Evolutionary conservation across 64 coral and sea anemone species (phyloP), one percentile per base, ranked within the genome.

Genomic region (Actinia tenebrosa): DNA sequence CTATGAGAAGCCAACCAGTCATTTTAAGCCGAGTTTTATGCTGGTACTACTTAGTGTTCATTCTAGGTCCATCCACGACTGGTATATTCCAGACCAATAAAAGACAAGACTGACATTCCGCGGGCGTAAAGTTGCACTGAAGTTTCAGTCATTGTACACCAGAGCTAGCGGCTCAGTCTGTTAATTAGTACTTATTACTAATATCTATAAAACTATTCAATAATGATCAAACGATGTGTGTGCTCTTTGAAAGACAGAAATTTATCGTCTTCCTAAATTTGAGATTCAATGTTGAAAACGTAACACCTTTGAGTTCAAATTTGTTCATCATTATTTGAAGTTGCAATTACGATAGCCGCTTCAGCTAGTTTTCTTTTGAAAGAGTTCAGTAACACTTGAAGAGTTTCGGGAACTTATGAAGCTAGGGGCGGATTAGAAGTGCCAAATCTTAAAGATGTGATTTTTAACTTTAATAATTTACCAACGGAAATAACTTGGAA

Each of bases 381-480:
- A 2, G 11, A 18, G 63, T n/a, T 20, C 56, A 58, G 56, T 11
- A 58, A 16, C 63, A 66, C 63, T 66, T 66, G n/a, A 0, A 66
- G 63, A 9, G 15, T 22, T 66, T 66, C 10, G 5, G 22, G 20
- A 23, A 66, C 18, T 66, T 20, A 5, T 66, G 56, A 58, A 58
- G 63, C 63, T 66, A 14, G 26, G 25, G 26, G 25, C 26, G 27
- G 26, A 75, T 27, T 30, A 14, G 26, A 10, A 75, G 25, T 14
- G 19, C 1, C 9, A 43, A 25, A 72, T n/a, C 68, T 27, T 13
- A 72, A 26, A 75, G 69, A 75, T 75, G 69, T 75, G 3, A 14
- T 14, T 75, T 66, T 75, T 75, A n/a, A 7, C n/a, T n/a, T 75
- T 75, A 75, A 75, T 75, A 75, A 75, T 75, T 75, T 75, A 75